Evolutionary conservation across 2,113 vertebrate genomes (phyloP).

Genomic region (Laticauda colubrina): DNA sequence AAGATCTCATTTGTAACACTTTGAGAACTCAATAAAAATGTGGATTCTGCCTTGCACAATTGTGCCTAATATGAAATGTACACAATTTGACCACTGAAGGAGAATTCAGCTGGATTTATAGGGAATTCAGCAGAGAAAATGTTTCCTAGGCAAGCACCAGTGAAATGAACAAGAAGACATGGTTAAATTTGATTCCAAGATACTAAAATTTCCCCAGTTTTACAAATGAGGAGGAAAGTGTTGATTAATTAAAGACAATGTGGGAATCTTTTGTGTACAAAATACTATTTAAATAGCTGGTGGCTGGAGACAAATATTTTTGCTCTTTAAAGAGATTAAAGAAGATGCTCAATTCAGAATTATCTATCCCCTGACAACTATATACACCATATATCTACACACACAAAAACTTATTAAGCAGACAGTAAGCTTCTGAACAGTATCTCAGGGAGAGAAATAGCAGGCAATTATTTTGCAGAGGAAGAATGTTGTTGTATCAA

Average conservation of each 20-base stretch:
- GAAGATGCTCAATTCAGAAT: neutral
- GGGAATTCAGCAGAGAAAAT: neutral
- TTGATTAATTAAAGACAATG: neutral
- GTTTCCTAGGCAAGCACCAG: too few relatives aligned
- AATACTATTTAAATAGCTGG: neutral
- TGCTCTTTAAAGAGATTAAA: neutral
- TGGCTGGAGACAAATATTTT: neutral
- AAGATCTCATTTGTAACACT: neutral
- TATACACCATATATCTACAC: neutral
- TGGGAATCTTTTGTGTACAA: neutral
- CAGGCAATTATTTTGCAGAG: too few relatives aligned
- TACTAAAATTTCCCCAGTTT: neutral
- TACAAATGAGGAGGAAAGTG: neutral
- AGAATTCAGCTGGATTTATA: neutral
- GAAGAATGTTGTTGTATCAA: neutral
- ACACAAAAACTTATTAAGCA: neutral
- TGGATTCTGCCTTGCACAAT: neutral
- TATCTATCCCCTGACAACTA: neutral
- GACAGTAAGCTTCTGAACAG: neutral
- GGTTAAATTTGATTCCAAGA: neutral
- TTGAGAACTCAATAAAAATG: neutral
- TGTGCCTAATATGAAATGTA: neutral
- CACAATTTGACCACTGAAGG: neutral
- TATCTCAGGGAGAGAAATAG: too few relatives aligned
- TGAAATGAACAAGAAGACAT: neutral